Evolutionary conservation across 1,140 invertebrate species (phyloP).

Genomic region (Drosophila kurseongensis): DNA sequence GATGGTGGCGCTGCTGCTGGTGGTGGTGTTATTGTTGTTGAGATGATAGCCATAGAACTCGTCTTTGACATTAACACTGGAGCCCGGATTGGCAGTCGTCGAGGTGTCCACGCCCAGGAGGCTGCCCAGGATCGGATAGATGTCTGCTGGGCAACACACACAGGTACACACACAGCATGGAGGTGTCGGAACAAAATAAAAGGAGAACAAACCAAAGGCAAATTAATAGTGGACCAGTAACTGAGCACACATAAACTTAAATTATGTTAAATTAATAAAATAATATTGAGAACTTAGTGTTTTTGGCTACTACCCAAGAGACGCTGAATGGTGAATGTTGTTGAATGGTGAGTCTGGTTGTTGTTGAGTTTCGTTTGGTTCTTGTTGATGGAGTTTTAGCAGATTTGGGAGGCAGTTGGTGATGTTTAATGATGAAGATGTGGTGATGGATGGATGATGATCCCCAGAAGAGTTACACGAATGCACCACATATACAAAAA

Average conservation of each 20-base stretch:
- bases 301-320: slow-evolving; percentile 48
- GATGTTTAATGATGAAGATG: slow-evolving; percentile 23
- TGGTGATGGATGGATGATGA: slow-evolving; percentile 39
- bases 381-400: slow-evolving; percentile 31
- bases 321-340: slow-evolving; percentile 29
- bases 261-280: slow-evolving; percentile 34
- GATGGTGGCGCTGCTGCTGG: slow-evolving; percentile 17
- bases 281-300: slow-evolving; percentile 51
- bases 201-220: slow-evolving; percentile 44
- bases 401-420: slow-evolving; percentile 20
- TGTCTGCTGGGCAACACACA: slow-evolving; percentile 72
- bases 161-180: slow-evolving; percentile 38
- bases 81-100: slow-evolving; percentile 23
- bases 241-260: slow-evolving; percentile 46
- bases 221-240: slow-evolving; percentile 43
- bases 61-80: slow-evolving; percentile 44
- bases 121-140: slow-evolving; percentile 82
- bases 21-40: slow-evolving; percentile 56
- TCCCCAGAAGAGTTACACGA: slow-evolving; percentile 48
- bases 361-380: slow-evolving; percentile 27
- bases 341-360: slow-evolving; percentile 31
- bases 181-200: slow-evolving; percentile 50
- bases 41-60: slow-evolving; percentile 71
- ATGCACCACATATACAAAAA: slow-evolving; percentile 57
- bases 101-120: slow-evolving; percentile 81